Percentiles rank a stretch among this genome's conserved stretches.
Evolutionary conservation across 2,797 vertebrate genomes (phyloP).

Genomic region (Chiloscyllium punctatum): DNA sequence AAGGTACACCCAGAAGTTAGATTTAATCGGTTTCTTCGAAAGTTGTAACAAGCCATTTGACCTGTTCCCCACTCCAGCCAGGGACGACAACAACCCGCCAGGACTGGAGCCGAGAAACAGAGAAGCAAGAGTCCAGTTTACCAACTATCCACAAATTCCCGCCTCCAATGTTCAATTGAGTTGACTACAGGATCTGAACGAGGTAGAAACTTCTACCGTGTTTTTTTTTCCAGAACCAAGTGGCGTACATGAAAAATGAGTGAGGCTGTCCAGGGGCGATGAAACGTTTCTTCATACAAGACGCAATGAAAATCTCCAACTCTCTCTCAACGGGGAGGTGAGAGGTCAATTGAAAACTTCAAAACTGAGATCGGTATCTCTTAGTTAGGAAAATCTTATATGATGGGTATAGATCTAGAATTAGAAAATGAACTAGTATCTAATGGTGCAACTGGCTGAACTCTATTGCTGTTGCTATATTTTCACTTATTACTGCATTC

Average conservation of each 20-base stretch:
- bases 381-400: background rate
- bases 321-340: background rate
- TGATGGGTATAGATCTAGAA: background rate
- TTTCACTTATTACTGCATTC: background rate
- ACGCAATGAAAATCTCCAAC: background rate
- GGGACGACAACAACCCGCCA: background rate
- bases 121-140: background rate
- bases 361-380: background rate
- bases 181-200: background rate
- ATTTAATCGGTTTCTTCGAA: background rate
- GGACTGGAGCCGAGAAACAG: background rate
- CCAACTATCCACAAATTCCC: too few species aligned
- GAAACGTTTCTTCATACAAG: background rate
- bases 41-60: background rate
- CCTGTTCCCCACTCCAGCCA: background rate
- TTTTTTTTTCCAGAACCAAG: background rate
- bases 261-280: too few species aligned
- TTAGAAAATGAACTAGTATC: background rate
- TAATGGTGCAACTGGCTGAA: background rate
- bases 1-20: background rate
- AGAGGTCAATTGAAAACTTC: background rate
- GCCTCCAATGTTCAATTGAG: background rate
- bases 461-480: background rate
- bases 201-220: background rate
- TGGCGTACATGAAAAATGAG: background rate